Conservation (phyloP, 2,113 vertebrate genomes). For the Echinops telfairi region DNA sequence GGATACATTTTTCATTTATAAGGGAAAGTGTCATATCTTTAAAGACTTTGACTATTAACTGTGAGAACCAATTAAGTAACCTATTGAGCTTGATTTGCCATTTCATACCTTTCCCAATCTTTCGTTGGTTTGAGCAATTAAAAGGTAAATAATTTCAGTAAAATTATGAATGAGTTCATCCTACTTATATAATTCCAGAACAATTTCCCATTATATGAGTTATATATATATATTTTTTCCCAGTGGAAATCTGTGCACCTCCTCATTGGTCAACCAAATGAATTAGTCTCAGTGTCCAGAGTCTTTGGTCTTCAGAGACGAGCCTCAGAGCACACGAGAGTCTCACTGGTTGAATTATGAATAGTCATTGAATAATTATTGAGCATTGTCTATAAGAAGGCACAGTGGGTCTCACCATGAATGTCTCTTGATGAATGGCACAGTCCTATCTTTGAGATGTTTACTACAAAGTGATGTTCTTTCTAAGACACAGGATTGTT, state of each 20-base stretch:
- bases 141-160: slow-evolving; percentile 49
- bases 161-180: slow-evolving; percentile 55
- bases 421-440: background rate
- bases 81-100: slow-evolving; percentile 39
- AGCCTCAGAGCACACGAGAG: background rate
- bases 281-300: background rate
- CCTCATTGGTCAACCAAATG: background rate
- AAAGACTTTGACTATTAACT: slow-evolving; percentile 43
- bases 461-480: background rate
- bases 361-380: background rate
- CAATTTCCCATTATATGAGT: background rate
- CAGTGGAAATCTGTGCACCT: background rate
- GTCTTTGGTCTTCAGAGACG: background rate
- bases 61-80: slow-evolving; percentile 52
- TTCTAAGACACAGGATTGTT: background rate
- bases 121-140: slow-evolving; percentile 31
- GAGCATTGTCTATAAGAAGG: slow-evolving; percentile 35
- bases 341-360: slow-evolving; percentile 7
- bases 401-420: background rate
- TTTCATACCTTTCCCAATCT: slow-evolving; percentile 55
- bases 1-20: slow-evolving; percentile 49
- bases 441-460: background rate
- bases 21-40: slow-evolving; percentile 42
- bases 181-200: slow-evolving; percentile 45
- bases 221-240: slow-evolving; percentile 11